These are phyloP conservation scores for Columba livia DNA, from an alignment of 2,113 vertebrate genomes.

Conservation along the genomic window DNA sequence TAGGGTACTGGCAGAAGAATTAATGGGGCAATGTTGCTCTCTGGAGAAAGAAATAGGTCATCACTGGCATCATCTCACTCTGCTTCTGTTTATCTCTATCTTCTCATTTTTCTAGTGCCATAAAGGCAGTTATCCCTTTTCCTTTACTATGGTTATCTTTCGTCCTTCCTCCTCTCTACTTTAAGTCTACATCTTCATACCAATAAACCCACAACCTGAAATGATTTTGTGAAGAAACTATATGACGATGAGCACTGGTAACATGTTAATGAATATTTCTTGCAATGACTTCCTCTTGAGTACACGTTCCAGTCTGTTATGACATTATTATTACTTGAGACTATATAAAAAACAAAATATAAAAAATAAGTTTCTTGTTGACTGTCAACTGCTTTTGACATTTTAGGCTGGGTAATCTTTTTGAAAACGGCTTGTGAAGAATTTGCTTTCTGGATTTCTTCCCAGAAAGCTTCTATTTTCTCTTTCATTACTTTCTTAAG, in stretches of 20 bases:
- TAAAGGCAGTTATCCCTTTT: not conserved
- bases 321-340: not conserved
- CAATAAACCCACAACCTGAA: not conserved
- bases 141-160: conserved; percentile 18
- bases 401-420: not conserved
- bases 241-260: not conserved
- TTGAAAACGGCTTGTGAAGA: not conserved
- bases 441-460: not conserved
- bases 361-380: not conserved
- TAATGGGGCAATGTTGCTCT: not conserved
- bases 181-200: not conserved
- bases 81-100: not conserved
- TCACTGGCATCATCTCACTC: not conserved
- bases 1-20: not conserved
- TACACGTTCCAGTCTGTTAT: not conserved
- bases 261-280: not conserved
- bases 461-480: not conserved
- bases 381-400: not conserved
- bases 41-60: not conserved
- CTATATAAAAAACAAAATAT: not conserved
- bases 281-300: not conserved
- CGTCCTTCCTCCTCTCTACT: not conserved
- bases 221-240: not conserved
- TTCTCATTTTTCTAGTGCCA: not conserved
- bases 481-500: not conserved